Evolutionary conservation across 2,113 vertebrate genomes (phyloP).

Genomic region (Corythornis cristatus): DNA sequence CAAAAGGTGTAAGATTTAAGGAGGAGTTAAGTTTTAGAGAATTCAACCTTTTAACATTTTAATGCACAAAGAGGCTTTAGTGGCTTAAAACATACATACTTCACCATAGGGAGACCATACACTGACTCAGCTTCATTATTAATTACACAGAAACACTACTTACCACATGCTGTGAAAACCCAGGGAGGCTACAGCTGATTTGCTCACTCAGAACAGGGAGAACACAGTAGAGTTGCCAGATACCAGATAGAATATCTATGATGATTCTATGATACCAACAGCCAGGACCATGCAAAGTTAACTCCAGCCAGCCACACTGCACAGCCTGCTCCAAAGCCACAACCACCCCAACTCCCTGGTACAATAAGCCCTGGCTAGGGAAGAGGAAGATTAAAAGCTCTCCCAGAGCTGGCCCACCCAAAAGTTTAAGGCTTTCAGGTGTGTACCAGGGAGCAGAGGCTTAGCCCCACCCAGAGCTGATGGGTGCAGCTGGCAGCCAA

Average conservation of each 20-base stretch:
- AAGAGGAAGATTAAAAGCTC: neutral
- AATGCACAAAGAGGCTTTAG: neutral
- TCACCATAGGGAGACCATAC: accelerated
- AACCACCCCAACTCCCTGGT: accelerated
- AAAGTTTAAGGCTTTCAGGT: neutral
- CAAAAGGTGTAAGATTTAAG: neutral
- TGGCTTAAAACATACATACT: neutral
- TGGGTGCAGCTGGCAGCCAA: neutral
- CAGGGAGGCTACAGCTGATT: neutral
- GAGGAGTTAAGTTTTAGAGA: neutral
- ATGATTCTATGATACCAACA: neutral
- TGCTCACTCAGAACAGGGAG: neutral
- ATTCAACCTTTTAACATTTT: neutral
- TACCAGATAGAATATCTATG: too few relatives aligned
- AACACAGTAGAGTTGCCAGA: neutral
- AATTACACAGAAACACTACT: neutral
- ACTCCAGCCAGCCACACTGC: accelerated
- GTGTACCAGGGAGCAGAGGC: accelerated
- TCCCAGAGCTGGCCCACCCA: accelerated
- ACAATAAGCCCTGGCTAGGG: accelerated
- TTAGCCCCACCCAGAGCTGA: neutral
- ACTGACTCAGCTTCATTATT: neutral
- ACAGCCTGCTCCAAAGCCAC: neutral
- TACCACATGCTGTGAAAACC: accelerated
- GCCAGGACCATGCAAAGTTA: accelerated